phyloP scores from a whole-genome alignment of 2,113 vertebrate species.

The Microtus montanus region DNA sequence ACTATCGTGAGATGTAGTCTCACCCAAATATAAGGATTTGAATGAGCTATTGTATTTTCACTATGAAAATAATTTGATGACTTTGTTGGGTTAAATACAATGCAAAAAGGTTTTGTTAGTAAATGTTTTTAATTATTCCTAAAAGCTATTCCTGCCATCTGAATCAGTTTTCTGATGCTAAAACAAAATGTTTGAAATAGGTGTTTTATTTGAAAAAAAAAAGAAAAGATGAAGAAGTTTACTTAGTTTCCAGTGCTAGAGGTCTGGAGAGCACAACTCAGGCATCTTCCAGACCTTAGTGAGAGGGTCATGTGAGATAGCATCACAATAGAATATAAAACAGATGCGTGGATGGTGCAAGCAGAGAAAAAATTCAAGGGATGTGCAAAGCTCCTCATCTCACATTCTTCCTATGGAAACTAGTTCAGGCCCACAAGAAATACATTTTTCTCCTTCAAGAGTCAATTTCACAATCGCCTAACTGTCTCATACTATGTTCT shows the following conservation, averaged over 20 bases:
- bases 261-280: not conserved
- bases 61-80: not conserved
- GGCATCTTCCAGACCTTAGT: not conserved
- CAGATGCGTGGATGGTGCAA: rapidly evolving
- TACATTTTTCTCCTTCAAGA: not conserved
- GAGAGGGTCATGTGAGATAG: not conserved
- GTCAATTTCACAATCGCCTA: too few relatives aligned
- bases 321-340: not conserved
- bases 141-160: not conserved
- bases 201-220: not conserved
- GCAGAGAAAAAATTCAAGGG: not conserved
- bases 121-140: not conserved
- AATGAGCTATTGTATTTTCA: not conserved
- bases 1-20: not conserved
- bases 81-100: not conserved
- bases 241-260: not conserved
- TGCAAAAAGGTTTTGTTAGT: not conserved
- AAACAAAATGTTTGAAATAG: not conserved
- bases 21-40: not conserved
- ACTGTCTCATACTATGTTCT: not conserved
- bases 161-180: not conserved
- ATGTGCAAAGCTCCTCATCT: not conserved
- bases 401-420: not conserved
- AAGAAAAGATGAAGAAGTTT: not conserved
- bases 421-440: not conserved